Conservation (phyloP, 2,113 vertebrate genomes). For the Labrus mixtus region DNA sequence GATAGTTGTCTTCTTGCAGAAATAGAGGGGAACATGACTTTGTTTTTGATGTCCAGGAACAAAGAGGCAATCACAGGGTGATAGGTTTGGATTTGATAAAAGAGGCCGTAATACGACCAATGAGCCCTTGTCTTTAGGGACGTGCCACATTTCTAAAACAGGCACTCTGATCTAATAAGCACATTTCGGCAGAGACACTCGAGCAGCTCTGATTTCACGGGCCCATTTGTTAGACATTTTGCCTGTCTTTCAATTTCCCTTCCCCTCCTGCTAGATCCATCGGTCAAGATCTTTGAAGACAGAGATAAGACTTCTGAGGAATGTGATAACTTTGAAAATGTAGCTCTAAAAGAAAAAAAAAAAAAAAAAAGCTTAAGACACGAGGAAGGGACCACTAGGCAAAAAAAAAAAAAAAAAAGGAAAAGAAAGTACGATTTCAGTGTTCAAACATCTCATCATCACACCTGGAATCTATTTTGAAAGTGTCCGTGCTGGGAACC, state of each 20-base stretch:
- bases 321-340: neutral
- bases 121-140: slow-evolving; percentile 30
- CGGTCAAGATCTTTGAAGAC: slow-evolving; percentile 26
- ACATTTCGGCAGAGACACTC: slow-evolving; percentile 30
- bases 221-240: slow-evolving; percentile 55
- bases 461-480: slow-evolving; percentile 60
- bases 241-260: slow-evolving; percentile 34
- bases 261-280: slow-evolving; percentile 31
- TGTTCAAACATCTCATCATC: slow-evolving; percentile 55
- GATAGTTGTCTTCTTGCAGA: neutral
- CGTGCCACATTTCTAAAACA: slow-evolving; percentile 23
- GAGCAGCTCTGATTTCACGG: slow-evolving; percentile 38
- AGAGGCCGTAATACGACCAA: slow-evolving; percentile 41
- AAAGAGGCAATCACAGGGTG: slow-evolving; percentile 10
- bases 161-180: slow-evolving; percentile 25
- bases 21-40: slow-evolving; percentile 4
- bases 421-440: slow-evolving; percentile 33
- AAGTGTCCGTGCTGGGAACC: slow-evolving; percentile 40
- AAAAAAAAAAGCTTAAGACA: too few relatives aligned
- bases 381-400: neutral
- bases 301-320: slow-evolving; percentile 14
- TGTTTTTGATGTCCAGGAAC: slow-evolving; percentile 24
- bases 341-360: slow-evolving; percentile 1
- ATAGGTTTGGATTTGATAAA: slow-evolving; percentile 12
- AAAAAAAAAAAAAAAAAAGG: neutral